phyloP scores from a whole-genome alignment of 2,888 invertebrate genomes.

The Gastrophysa polygoni region DNA sequence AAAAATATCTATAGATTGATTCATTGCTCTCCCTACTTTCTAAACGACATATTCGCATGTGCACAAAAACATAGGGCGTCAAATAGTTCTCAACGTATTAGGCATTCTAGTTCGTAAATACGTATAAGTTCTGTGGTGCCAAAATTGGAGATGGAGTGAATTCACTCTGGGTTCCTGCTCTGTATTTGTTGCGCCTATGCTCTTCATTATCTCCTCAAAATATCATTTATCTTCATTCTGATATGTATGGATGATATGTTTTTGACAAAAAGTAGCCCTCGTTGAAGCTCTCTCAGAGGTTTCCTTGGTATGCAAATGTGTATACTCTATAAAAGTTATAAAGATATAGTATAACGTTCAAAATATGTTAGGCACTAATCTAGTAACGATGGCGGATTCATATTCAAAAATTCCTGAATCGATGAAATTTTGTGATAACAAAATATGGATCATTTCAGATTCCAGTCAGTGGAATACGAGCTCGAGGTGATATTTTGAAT shows the following conservation, averaged over 20 bases:
- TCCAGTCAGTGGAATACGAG: neutral
- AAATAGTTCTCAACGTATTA: no score
- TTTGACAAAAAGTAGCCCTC: slow-evolving; percentile 38
- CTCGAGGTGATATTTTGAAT: neutral
- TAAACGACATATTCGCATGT: no score
- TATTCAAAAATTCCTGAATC: neutral
- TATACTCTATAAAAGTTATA: slow-evolving; percentile 46
- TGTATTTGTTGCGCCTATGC: neutral
- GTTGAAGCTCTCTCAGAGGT: slow-evolving; percentile 37
- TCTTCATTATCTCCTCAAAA: neutral
- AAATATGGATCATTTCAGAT: neutral
- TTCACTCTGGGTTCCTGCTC: no score
- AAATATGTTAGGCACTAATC: slow-evolving; percentile 54
- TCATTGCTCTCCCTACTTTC: no score
- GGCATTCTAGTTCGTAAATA: no score
- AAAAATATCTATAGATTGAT: no score
- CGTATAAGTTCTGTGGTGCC: no score
- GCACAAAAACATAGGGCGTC: no score
- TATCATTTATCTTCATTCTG: slow-evolving; percentile 8
- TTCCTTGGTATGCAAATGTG: slow-evolving; percentile 28
- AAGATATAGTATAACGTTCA: slow-evolving; percentile 45
- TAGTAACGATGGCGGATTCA: slow-evolving; percentile 39
- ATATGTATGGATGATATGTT: slow-evolving; percentile 41
- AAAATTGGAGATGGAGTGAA: no score
- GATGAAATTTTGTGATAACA: neutral